Base-by-base conservation (phyloP, 2,888 invertebrate species). In the Oxycera nigricornis region DNA sequence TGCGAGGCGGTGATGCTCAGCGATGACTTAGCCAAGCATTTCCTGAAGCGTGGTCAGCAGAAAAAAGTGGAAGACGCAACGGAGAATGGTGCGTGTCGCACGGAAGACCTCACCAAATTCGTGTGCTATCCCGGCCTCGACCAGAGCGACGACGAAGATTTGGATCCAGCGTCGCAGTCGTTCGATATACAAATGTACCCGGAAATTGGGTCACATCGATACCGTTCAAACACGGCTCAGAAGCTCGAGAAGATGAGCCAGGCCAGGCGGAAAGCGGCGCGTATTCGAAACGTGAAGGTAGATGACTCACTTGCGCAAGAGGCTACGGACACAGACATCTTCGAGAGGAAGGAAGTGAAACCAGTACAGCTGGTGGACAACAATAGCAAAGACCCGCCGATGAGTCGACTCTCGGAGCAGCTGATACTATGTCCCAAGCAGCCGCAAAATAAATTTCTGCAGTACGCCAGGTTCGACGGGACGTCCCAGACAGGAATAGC, bases 391-490 rank as follows among this genome's bases (percentile, higher is more conserved):
- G 26, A 73, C 39, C 28, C 55, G 74, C 39, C 65, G 0, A 79
- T 77, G 31, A 96, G 96, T 28, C 86, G 91, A 75, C 86, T 97
- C 57, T 87, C 94, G 0, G 90, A 92, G 80, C 92, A 93, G 79
- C 83, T 97, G 59, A 90, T 91, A 79, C 91, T 92, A 79, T 92
- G 91, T 78, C 92, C 93, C 0, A 89, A 91, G 80, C 86, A 92
- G 76, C 93, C 94, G 0, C 90, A 92, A 80, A 95, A 96, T 84
- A 95, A 95, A 70, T 98, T 94, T 85, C 89, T 93, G 77, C 93
- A 94, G 81, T 98, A 92, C 87, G 94, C 95, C 2, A 94, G 93
- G 85, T 97, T 93, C 85, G 97, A 97, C 87, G 97, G 97, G 77
- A 93, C 91, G 75, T 91, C 92, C 39, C 94, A 94, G 83, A 88